Evolutionary conservation across 2,113 vertebrate genomes (phyloP), one percentile per base, ranked within the genome.

Genomic region (Fulmarus glacialis): DNA sequence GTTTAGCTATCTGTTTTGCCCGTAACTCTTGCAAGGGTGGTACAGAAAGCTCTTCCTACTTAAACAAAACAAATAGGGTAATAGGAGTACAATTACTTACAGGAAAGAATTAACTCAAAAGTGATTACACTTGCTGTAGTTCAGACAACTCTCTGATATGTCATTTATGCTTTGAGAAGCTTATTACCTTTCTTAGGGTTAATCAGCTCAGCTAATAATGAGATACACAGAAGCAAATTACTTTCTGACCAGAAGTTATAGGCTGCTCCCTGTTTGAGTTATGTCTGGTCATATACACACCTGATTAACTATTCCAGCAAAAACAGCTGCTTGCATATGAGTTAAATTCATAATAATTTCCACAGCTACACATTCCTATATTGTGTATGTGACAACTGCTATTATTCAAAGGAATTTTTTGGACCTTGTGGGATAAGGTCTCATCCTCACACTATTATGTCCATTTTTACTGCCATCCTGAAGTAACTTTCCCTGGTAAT

Each of bases 331-430:
- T 87, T 40, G 26, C 45, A 2, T 10, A 2, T 10, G 24, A 64
- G n/a, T 68, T 56, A n/a, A 73, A 52, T n/a, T 32, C 6, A 3
- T 48, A 48, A 4, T 34, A 9, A 48, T 5, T 67, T 29, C 13
- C 8, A 23, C 12, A 60, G 36, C 20, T 63, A 3, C 1, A 0
- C 8, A 2, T 27, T 11, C 19, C 12, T 50, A 7, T 45, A 0
- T 34, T 20, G 26, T 27, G 1, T 68, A 14, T 53, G 26, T 59
- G 42, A 17, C 8, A 56, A 1, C 0, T 14, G 5, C 6, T 34
- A 5, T 12, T 7, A 38, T 38, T 72, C 34, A 19, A 16, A 84
- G 19, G 21, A 29, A 14, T 50, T 47, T 42, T 78, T 15, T 74
- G 52, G 24, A 15, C 13, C 8, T 15, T 23, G 4, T 58, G 48